Base-by-base conservation (phyloP, 2,113 vertebrate species). In the Calidris pugnax region DNA sequence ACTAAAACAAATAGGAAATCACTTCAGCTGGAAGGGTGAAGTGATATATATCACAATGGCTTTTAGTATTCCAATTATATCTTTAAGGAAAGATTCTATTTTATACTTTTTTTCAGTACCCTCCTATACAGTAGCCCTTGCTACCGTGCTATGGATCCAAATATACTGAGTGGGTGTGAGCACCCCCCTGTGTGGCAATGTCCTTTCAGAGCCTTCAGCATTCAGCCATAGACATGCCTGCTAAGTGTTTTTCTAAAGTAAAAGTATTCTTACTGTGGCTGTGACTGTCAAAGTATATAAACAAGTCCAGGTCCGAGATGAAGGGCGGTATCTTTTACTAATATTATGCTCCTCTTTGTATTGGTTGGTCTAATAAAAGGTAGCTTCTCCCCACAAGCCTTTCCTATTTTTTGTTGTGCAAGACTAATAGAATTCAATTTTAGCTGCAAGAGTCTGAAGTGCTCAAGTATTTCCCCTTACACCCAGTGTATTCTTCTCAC, bases 161-260 rank as follows among this genome's bases (percentile, higher is more conserved):
- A 68, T 35, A 37, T 12, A 19, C 7, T 15, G 15, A 26, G 3
- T 68, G 33, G 22, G 16, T 2, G 2, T 41, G 35, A 77, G n/a
- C 4, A 14, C 37, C 64, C 21, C 4, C 0, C 0, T n/a, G 5
- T 51, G 27, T 32, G 56, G 10, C 27, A 56, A 43, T 28, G 26
- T 48, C 41, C 26, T 80, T 50, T 71, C 33, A 47, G 15, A 41
- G 12, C 39, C 26, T 41, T 66, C 67, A 55, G 16, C 28, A 37
- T 60, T 47, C 41, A 63, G 30, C 35, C 47, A 18, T 63, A 66
- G 67, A n/a, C 41, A 37, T 8, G 17, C 2, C 47, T 47, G 32
- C 24, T 66, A 51, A 66, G 24, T 11, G 37, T 7, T 78, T 69
- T 71, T 74, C 28, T 78, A 27, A 74, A 74, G 33, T 50, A 22